Conservation (phyloP, 1,140 invertebrate species). For the Trichonephila inaurata region DNA sequence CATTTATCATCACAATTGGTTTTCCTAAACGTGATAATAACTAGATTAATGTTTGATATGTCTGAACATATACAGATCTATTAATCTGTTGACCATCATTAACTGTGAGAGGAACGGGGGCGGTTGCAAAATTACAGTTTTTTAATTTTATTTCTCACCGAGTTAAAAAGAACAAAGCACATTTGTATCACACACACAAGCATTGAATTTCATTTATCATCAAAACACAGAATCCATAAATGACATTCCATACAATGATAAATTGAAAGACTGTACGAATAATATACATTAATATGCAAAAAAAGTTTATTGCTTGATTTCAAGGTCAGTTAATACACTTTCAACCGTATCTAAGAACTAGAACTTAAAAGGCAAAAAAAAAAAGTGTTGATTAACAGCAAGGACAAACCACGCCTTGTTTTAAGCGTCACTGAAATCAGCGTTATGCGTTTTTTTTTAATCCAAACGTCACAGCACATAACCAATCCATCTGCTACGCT, state of each 20-base stretch:
- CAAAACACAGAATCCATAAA: not conserved
- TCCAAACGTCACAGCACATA: not conserved
- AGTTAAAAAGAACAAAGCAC: not conserved
- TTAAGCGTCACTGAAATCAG: conserved; percentile 1
- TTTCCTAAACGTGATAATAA: too few relatives aligned
- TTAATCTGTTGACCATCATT: too few relatives aligned
- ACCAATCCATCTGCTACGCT: conserved; percentile 29
- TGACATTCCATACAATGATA: not conserved
- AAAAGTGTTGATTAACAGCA: not conserved
- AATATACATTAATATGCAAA: not conserved
- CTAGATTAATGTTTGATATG: too few relatives aligned
- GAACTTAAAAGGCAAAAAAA: not conserved
- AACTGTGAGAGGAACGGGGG: too few relatives aligned
- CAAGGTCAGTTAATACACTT: conserved; percentile 2
- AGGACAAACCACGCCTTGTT: conserved; percentile 28
- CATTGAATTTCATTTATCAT: not conserved
- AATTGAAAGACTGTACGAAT: not conserved
- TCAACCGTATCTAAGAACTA: not conserved
- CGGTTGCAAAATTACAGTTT: not conserved
- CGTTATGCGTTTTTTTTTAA: not conserved
- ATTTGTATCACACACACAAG: not conserved
- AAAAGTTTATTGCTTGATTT: conserved; percentile 29
- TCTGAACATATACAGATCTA: too few relatives aligned
- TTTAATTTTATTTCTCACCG: not conserved
- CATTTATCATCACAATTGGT: too few relatives aligned